Conservation (phyloP, 2,113 vertebrate species). For the Solea solea region DNA sequence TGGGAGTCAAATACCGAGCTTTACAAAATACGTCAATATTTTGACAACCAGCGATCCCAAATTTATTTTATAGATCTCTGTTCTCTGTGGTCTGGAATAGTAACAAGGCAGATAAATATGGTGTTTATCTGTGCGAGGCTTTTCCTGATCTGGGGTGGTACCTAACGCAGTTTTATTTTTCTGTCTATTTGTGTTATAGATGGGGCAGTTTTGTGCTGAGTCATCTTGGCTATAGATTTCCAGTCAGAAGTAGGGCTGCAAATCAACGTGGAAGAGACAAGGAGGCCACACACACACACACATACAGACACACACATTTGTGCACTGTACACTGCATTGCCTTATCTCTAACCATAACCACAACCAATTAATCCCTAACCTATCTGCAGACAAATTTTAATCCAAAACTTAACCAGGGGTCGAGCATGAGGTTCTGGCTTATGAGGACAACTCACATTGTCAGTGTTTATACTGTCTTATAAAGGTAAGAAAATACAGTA, state of each 20-base stretch:
- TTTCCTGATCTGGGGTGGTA: not conserved
- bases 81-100: not conserved
- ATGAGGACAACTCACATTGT: no score
- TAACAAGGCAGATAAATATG: not conserved
- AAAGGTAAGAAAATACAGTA: no score
- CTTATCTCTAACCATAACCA: no score
- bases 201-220: conserved; percentile 21
- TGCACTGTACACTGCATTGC: no score
- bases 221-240: conserved; percentile 17
- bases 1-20: not conserved
- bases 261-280: conserved; percentile 3
- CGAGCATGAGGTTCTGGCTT: no score
- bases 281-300: not conserved
- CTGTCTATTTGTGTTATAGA: conserved; percentile 12
- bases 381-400: no score
- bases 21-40: not conserved
- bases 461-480: no score
- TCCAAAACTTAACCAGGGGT: no score
- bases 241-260: conserved; percentile 6
- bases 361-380: no score
- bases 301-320: no score
- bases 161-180: conserved; percentile 17
- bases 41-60: not conserved
- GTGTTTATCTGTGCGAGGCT: not conserved
- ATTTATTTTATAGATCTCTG: not conserved